These are phyloP conservation scores for Syrmaticus mikado DNA, from an alignment of 2,113 vertebrate genomes.

Conservation along the genomic window DNA sequence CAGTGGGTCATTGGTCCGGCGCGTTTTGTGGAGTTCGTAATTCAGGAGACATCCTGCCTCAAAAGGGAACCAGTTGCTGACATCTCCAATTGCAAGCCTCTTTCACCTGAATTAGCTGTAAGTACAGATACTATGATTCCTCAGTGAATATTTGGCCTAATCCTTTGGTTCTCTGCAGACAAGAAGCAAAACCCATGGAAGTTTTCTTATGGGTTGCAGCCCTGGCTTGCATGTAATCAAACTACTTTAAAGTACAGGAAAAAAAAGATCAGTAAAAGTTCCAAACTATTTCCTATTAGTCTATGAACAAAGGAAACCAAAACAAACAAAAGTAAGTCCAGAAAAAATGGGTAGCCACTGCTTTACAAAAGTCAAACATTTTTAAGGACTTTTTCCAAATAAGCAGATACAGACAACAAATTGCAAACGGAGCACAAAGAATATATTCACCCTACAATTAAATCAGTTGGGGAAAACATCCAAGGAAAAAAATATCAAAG, in stretches of 20 bases:
- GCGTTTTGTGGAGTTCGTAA: constrained; percentile 70
- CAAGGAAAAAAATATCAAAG: not conserved
- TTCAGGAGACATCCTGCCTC: constrained; percentile 70
- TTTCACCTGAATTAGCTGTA: constrained; percentile 18
- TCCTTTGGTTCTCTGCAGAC: not conserved
- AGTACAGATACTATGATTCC: not conserved
- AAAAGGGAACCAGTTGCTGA: not conserved
- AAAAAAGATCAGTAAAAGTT: not conserved
- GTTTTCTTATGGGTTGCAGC: not conserved
- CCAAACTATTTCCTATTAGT: not conserved
- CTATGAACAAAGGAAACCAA: not conserved
- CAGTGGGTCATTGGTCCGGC: constrained; percentile 59
- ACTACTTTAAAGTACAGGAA: not conserved
- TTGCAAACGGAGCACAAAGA: not conserved
- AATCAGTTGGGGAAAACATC: not conserved
- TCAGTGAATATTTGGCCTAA: not conserved
- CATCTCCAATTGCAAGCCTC: constrained; percentile 26
- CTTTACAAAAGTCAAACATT: not conserved
- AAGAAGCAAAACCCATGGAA: not conserved
- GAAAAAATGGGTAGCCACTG: not conserved
- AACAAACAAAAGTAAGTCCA: not conserved
- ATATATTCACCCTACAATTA: not conserved
- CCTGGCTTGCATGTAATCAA: not conserved
- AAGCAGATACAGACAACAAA: not conserved
- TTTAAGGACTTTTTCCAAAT: not conserved